These are phyloP conservation scores for Aurelia aurita complex sp. Pacific DNA, from an alignment of 30 jellyfish, hydroid and myxozoan species.

Conservation along the genomic window DNA sequence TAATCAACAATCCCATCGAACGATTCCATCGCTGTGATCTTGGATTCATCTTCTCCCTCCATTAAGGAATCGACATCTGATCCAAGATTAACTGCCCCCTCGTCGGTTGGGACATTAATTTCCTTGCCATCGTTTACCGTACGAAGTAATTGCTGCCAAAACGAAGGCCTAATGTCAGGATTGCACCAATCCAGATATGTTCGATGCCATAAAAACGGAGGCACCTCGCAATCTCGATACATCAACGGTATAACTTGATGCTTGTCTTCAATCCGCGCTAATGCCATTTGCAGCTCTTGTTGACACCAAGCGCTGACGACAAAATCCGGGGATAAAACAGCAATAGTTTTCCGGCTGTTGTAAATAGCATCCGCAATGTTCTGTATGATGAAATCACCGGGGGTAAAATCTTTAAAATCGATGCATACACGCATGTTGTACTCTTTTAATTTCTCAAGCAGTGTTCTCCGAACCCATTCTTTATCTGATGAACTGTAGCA, in stretches of 20 bases:
- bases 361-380: slow-evolving; percentile 79
- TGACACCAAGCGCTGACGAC: slow-evolving; percentile 71
- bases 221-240: slow-evolving; percentile 80
- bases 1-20: too few species aligned
- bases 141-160: slow-evolving; percentile 77
- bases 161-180: slow-evolving; percentile 73
- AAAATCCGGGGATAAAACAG: slow-evolving; percentile 89
- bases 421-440: slow-evolving; percentile 68
- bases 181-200: slow-evolving; percentile 91
- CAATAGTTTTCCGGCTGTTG: slow-evolving; percentile 83
- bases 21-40: too few species aligned
- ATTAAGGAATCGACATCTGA: too few species aligned
- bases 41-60: too few species aligned
- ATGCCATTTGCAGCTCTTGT: slow-evolving; percentile 81
- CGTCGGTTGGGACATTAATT: too few species aligned
- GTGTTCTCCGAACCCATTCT: slow-evolving; percentile 76
- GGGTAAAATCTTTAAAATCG: slow-evolving; percentile 73
- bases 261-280: slow-evolving; percentile 39
- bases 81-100: too few species aligned
- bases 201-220: slow-evolving; percentile 42
- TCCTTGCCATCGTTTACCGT: slow-evolving; percentile 40
- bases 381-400: slow-evolving; percentile 70
- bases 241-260: slow-evolving; percentile 82
- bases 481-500: slow-evolving; percentile 87
- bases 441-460: slow-evolving; percentile 44